Conservation (phyloP, 2,888 invertebrate genomes). For the Nemotelus pantherinus region DNA sequence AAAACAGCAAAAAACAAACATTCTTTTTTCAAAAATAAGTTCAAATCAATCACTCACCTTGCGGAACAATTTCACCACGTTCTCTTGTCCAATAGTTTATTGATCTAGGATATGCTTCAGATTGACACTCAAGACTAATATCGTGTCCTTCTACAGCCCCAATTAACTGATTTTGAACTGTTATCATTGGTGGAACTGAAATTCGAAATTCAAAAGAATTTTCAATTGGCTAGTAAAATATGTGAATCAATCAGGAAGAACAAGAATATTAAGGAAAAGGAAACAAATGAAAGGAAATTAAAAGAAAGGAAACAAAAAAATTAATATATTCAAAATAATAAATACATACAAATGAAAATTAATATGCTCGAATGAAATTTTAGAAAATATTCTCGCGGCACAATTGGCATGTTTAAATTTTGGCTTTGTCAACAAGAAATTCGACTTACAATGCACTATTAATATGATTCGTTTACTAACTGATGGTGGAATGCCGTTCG, state of each 20-base stretch:
- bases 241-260: too few relatives aligned
- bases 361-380: constrained; percentile 6
- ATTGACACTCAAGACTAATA: constrained; percentile 81
- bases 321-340: not conserved
- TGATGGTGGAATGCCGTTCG: constrained; percentile 86
- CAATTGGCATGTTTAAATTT: too few relatives aligned
- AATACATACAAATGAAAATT: not conserved
- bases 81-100: constrained; percentile 86
- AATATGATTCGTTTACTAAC: constrained; percentile 89
- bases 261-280: too few relatives aligned
- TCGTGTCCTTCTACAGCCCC: constrained; percentile 80
- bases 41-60: constrained; percentile 68
- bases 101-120: constrained; percentile 86
- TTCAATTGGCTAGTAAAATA: not conserved
- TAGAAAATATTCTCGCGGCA: not conserved
- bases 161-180: constrained; percentile 83
- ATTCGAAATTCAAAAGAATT: constrained; percentile 28
- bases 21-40: too few relatives aligned
- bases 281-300: not conserved
- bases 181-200: constrained; percentile 86
- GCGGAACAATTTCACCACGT: constrained; percentile 78
- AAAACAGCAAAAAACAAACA: too few relatives aligned
- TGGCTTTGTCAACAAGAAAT: constrained; percentile 9
- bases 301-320: not conserved
- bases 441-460: constrained; percentile 79